Percentiles rank a stretch among this genome's conserved stretches.
Conservation (phyloP, 2,888 invertebrate genomes). For the Rhopalosiphum nymphaeae region DNA sequence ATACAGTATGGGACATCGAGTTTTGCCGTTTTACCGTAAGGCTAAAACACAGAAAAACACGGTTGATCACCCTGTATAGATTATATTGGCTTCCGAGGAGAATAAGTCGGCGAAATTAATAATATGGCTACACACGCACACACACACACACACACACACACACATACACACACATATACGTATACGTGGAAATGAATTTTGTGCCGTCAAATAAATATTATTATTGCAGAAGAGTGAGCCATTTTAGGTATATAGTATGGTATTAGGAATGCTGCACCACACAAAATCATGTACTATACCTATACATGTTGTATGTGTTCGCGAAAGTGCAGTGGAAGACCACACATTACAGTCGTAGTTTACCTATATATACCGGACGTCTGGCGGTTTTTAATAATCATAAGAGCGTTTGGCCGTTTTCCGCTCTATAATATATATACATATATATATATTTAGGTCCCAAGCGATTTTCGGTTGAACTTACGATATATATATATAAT, state of each 20-base stretch:
- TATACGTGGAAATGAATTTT: neutral
- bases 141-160: neutral
- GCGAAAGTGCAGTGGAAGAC: neutral
- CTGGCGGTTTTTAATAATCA: slow-evolving; percentile 59
- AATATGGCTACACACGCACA: neutral
- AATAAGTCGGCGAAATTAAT: neutral
- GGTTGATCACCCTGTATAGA: neutral
- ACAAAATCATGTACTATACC: neutral
- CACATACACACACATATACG: neutral
- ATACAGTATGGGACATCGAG: neutral
- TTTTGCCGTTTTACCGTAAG: neutral
- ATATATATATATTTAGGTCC: slow-evolving; percentile 2
- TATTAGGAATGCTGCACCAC: neutral
- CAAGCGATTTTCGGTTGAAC: neutral
- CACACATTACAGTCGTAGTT: neutral
- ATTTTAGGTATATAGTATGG: neutral
- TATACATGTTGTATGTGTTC: neutral
- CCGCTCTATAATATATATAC: neutral
- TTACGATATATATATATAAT: neutral
- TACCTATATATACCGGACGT: neutral
- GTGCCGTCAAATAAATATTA: neutral
- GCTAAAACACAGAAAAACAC: neutral
- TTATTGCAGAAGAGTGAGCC: neutral
- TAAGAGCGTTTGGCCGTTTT: slow-evolving; percentile 64
- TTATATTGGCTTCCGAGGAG: neutral